Base-by-base conservation (phyloP, 2,888 invertebrate species). In the Girardia tigrina region DNA sequence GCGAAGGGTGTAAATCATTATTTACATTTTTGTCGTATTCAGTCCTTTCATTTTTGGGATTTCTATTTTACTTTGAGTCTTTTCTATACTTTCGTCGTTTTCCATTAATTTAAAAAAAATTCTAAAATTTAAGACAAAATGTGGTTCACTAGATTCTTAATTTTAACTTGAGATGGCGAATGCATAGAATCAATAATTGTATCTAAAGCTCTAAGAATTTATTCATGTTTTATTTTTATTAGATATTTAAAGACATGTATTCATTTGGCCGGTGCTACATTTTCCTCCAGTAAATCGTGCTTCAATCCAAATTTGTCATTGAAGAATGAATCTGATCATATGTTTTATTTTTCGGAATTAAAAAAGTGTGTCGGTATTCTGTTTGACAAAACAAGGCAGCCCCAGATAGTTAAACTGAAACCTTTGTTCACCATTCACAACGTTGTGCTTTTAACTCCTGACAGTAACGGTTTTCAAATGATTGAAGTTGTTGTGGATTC, bases 221-320 rank as follows among this genome's bases (percentile, higher is more conserved):
- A 56, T 56, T 56, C 2, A 2, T 56, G 23, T 12, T 56, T 56
- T 56, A 56, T 4, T 56, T 56, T 8, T 12, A 56, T 8, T 56
- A 56, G 56, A n/a, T 56, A 56, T n/a, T 12, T 56, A n/a, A 56
- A 56, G 23, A 56, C 56, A 6, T 56, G 56, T 56, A 56, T 56
- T 56, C 56, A 56, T n/a, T 56, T 56, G 56, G 56, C 56, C n/a
- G 56, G 56, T 4, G 56, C 56, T 16, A 56, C 56, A 56, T 56
- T 56, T 16, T 56, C 56, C 6, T 56, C n/a, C n/a, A 56, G 23
- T 56, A n/a, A 56, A 56, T 56, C 6, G 6, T 4, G 4, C n/a
- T 56, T 56, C n/a, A 56, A 56, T 56, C 56, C 56, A 20, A 23
- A 56, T 56, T 56, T 56, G n/a, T n/a, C 23, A 56, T 56, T 56